A percentile compares a stretch with the other conserved stretches of the same genome.
Conservation (phyloP, 2,113 vertebrate species). For the Phyllostomus hastatus region DNA sequence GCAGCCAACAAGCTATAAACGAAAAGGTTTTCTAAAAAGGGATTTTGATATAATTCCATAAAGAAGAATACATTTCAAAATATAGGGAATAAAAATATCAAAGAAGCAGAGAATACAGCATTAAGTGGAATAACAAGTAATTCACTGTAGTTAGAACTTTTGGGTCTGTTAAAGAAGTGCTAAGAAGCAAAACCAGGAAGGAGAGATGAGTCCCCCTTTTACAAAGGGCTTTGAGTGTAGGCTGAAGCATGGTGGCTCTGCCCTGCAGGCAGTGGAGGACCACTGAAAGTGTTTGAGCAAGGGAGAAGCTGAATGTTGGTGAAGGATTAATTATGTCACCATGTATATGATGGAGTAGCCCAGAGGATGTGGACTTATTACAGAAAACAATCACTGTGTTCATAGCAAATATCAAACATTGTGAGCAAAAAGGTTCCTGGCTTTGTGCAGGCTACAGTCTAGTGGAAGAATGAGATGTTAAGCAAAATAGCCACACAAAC, state of each 20-base stretch:
- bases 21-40: neutral
- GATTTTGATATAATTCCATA: neutral
- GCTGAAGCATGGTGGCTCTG: neutral
- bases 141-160: neutral
- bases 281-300: neutral
- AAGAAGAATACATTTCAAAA: neutral
- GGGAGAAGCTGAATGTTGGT: neutral
- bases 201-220: neutral
- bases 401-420: neutral
- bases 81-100: neutral
- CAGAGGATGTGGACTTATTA: neutral
- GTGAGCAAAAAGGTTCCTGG: neutral
- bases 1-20: neutral
- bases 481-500: neutral
- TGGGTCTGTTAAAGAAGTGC: neutral
- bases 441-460: neutral
- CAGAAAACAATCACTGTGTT: neutral
- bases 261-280: too few relatives aligned
- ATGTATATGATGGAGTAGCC: neutral
- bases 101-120: neutral
- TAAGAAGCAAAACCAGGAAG: neutral
- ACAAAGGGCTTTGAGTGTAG: neutral
- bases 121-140: neutral
- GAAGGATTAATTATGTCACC: neutral
- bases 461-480: neutral